Percentiles rank a stretch among this genome's conserved stretches.
These are phyloP conservation scores for Gerosis bhagava DNA, from an alignment of 2,888 invertebrate genomes.

Conservation along the genomic window DNA sequence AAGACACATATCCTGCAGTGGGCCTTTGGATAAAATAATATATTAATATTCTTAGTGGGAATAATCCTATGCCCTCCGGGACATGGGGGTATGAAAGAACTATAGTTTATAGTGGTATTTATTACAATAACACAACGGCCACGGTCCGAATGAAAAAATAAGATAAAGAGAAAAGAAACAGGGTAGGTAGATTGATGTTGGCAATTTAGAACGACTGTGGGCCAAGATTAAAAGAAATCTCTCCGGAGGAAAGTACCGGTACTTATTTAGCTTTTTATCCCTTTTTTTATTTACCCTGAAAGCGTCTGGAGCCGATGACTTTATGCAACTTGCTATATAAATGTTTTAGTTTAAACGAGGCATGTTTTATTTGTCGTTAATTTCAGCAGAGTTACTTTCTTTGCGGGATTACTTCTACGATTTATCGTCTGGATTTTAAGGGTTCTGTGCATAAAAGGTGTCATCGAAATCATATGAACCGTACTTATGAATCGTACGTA, in stretches of 20 bases:
- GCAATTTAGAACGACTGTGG: constrained; percentile 54
- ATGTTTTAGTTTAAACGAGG: constrained; percentile 24
- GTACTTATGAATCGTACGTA: too few relatives aligned
- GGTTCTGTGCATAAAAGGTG: too few relatives aligned
- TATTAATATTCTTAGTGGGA: too few relatives aligned
- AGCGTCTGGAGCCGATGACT: constrained; percentile 28
- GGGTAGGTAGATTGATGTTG: constrained; percentile 55
- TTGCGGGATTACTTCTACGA: too few relatives aligned
- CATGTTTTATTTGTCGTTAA: constrained; percentile 15
- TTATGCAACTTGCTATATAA: constrained; percentile 24
- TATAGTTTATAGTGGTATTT: constrained; percentile 19
- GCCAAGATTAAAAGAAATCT: constrained; percentile 64
- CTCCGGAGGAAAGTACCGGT: constrained; percentile 46
- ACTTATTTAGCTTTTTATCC: constrained; percentile 44
- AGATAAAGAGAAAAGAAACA: constrained; percentile 46
- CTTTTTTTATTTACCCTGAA: constrained; percentile 42
- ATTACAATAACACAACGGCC: constrained; percentile 22
- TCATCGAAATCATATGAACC: too few relatives aligned
- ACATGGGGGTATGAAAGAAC: constrained; percentile 10
- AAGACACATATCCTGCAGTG: too few relatives aligned
- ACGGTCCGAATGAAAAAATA: constrained; percentile 11
- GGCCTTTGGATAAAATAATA: too few relatives aligned
- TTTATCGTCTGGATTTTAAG: too few relatives aligned
- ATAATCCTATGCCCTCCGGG: constrained; percentile 4
- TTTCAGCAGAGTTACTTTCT: too few relatives aligned